Percentiles rank a stretch among this genome's conserved stretches.
These are phyloP conservation scores for Drosophila affinis DNA, from an alignment of 2,888 invertebrate genomes.

Conservation along the genomic window DNA sequence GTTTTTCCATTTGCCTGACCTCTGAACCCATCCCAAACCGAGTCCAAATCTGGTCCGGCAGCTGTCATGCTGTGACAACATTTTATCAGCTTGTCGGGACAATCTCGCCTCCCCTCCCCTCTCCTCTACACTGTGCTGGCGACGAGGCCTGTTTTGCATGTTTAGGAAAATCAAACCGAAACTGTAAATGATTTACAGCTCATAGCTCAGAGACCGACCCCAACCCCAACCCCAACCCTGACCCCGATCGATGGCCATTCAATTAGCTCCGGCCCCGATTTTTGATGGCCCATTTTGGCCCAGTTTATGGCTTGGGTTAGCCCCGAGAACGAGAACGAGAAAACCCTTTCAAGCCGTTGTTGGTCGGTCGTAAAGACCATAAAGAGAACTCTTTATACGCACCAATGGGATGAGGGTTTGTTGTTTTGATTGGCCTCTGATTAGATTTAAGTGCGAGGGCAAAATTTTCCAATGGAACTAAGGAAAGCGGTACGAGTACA, in stretches of 20 bases:
- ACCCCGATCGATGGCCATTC: conserved; percentile 52
- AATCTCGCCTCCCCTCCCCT: conserved; percentile 3
- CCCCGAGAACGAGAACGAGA: neutral
- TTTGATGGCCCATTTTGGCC: conserved; percentile 47
- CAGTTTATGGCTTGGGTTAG: conserved; percentile 39
- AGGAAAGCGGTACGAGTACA: conserved; percentile 18
- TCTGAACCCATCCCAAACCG: neutral
- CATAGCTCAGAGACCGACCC: conserved; percentile 2
- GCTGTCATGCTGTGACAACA: conserved; percentile 68
- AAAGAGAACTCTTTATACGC: conserved; percentile 19
- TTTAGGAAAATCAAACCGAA: conserved; percentile 53
- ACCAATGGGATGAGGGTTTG: conserved; percentile 21
- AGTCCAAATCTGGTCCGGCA: conserved; percentile 45
- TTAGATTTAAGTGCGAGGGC: conserved; percentile 57
- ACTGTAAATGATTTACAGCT: conserved; percentile 71
- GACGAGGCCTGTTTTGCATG: conserved; percentile 56
- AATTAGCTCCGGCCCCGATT: conserved; percentile 60
- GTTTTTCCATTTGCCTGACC: conserved; percentile 48
- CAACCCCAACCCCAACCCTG: neutral
- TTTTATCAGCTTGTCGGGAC: conserved; percentile 64
- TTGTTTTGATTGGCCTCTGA: conserved; percentile 57
- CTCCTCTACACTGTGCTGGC: neutral
- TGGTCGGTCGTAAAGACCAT: conserved; percentile 36
- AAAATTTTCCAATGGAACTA: conserved; percentile 45
- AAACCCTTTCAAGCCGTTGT: conserved; percentile 53